A percentile compares a stretch with the other conserved stretches of the same genome.
Evolutionary conservation across 1,140 invertebrate species (phyloP).

Genomic region (Himalopsyche phryganea): DNA sequence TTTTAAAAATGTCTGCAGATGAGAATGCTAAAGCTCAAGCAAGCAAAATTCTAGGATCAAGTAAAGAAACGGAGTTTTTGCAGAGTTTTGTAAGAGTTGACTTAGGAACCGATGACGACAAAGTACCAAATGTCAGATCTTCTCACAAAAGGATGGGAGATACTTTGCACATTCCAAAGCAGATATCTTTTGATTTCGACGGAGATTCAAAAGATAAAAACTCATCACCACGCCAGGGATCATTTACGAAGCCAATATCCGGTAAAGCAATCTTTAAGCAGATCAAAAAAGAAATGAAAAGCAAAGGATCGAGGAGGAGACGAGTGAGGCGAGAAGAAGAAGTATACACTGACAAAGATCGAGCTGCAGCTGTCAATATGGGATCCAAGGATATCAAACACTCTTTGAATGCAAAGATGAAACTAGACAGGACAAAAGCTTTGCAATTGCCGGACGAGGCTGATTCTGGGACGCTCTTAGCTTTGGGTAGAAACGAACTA

Average conservation of each 20-base stretch:
- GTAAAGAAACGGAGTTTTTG: slow-evolving; percentile 66
- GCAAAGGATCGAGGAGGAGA: slow-evolving; percentile 52
- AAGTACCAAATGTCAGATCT: slow-evolving; percentile 18
- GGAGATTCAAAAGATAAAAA: slow-evolving; percentile 38
- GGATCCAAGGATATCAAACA: slow-evolving; percentile 80
- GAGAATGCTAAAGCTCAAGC: slow-evolving; percentile 45
- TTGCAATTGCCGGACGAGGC: slow-evolving; percentile 75
- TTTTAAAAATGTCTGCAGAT: slow-evolving; percentile 36
- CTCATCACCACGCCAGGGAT: slow-evolving; percentile 21
- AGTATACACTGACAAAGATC: slow-evolving; percentile 84
- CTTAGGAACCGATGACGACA: slow-evolving; percentile 44
- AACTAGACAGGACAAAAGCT: slow-evolving; percentile 69
- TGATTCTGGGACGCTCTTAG: slow-evolving; percentile 69
- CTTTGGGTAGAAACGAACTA: slow-evolving; percentile 71
- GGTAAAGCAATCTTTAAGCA: slow-evolving; percentile 42
- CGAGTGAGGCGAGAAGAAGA: slow-evolving; percentile 66
- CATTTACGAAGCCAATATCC: slow-evolving; percentile 32
- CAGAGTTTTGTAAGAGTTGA: slow-evolving; percentile 71
- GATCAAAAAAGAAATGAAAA: slow-evolving; percentile 40
- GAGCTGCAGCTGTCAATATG: slow-evolving; percentile 83
- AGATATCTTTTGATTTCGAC: slow-evolving; percentile 40
- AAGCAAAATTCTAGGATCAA: slow-evolving; percentile 56
- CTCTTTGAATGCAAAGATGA: slow-evolving; percentile 73
- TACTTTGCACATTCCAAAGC: slow-evolving; percentile 42
- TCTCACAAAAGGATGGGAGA: slow-evolving; percentile 37